Conservation (phyloP, 2,797 vertebrate genomes). For the Characodon lateralis region DNA sequence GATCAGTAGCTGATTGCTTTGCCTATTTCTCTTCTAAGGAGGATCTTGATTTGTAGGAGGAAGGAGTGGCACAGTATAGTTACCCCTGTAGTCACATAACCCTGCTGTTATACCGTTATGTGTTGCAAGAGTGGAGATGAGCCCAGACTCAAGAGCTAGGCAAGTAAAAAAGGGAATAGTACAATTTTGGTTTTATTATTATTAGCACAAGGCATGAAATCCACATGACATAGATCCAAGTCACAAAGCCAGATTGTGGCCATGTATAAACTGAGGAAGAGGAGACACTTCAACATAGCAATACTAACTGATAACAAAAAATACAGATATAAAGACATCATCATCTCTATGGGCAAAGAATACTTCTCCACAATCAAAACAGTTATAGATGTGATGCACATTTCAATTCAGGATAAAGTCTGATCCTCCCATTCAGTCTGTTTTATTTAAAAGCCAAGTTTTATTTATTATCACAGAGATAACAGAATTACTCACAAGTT, state of each 20-base stretch:
- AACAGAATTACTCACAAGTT: no score
- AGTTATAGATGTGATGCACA: no score
- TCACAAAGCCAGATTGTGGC: background rate
- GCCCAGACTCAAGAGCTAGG: background rate
- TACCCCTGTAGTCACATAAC: slow-evolving; percentile 3
- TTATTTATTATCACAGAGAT: no score
- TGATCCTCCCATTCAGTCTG: no score
- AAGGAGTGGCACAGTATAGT: background rate
- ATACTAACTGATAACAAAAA: background rate
- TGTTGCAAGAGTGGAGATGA: slow-evolving; percentile 7
- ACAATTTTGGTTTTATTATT: background rate
- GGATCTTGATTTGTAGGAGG: slow-evolving; percentile 7
- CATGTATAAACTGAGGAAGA: background rate
- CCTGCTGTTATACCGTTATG: slow-evolving; percentile 22
- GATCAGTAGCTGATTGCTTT: slow-evolving; percentile 19
- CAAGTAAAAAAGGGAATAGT: background rate
- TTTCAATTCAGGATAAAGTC: no score
- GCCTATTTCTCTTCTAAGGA: slow-evolving; percentile 12
- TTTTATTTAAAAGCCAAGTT: no score
- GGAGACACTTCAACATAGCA: background rate
- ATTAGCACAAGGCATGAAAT: background rate
- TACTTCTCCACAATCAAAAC: no score
- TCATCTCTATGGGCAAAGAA: no score
- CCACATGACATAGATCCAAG: background rate
- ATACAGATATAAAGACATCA: background rate